Conservation (phyloP, 2,888 invertebrate species). For the Pristionchus entomophagus region DNA sequence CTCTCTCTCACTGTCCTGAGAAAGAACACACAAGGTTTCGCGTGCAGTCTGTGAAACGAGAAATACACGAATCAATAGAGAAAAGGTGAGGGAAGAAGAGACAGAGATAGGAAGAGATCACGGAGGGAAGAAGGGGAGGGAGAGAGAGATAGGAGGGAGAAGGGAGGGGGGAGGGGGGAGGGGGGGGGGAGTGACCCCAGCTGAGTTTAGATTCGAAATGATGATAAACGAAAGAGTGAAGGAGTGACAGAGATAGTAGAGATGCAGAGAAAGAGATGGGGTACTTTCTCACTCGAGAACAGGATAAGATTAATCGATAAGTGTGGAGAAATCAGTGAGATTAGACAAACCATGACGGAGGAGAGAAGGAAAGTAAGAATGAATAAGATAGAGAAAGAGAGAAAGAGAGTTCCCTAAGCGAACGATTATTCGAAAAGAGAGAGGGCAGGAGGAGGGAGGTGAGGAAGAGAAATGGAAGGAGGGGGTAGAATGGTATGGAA, state of each 20-base stretch:
- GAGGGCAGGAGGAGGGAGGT: constrained; percentile 6
- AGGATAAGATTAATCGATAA: constrained; percentile 19
- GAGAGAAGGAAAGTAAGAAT: neutral
- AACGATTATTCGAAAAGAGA: constrained; percentile 30
- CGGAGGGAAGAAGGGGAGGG: neutral
- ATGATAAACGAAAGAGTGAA: constrained; percentile 24
- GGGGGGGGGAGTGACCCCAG: constrained; percentile 27
- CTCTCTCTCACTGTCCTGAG: neutral
- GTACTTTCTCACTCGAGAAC: neutral
- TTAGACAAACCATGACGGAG: neutral
- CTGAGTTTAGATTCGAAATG: constrained; percentile 42
- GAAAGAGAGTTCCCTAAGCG: neutral
- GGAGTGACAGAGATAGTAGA: neutral
- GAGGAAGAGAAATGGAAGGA: constrained; percentile 6
- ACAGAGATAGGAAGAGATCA: constrained; percentile 29
- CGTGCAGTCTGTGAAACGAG: constrained; percentile 37
- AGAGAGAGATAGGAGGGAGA: neutral
- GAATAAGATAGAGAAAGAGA: neutral
- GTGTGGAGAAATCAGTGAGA: neutral
- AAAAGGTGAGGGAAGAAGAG: constrained; percentile 42
- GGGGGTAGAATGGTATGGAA: constrained; percentile 7
- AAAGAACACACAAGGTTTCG: constrained; percentile 45
- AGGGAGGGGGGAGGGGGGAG: neutral
- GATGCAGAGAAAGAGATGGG: neutral
- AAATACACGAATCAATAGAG: constrained; percentile 41